Base-by-base conservation (phyloP, 1,140 invertebrate genomes). In the Brachionus angularis region DNA sequence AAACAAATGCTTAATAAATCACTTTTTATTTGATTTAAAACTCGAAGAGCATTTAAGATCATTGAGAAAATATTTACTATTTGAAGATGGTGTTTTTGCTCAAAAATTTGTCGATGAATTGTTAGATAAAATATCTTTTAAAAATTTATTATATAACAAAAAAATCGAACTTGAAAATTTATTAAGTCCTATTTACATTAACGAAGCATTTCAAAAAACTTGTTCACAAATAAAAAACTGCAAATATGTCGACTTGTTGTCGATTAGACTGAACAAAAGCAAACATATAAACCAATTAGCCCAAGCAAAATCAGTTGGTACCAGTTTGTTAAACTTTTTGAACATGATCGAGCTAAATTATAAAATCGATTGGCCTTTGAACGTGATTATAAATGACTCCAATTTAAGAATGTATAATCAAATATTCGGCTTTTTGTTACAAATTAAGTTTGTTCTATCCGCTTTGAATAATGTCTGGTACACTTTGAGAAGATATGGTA, bases 101-200 rank as follows among this genome's bases (percentile, higher is more conserved):
- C 62, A 67, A 47, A 67, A n/a, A 31, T 50, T 67, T 31, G 62
- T 67, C 14, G 62, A 67, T 21, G 62, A 67, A 46, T 23, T 67
- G 12, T 25, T 39, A 18, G 4, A 23, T 10, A 36, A 21, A 58
- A 23, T 58, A 10, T n/a, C n/a, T n/a, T n/a, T n/a, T n/a, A n/a
- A n/a, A n/a, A n/a, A n/a, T n/a, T n/a, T n/a, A n/a, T n/a, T n/a
- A n/a, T n/a, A 21, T 55, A 36, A 25, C 36, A 44, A 46, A 4
- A 47, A 27, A 27, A 16, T 67, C 0, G 62, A 67, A 10, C 36
- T 67, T 39, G 42, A 46, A 47, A 34, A 34, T 46, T 14, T 67
- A 10, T 21, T 67, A 7, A 67, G 62, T 67, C 62, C 62, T 4
- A 67, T 67, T 18, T 67, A 18, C 47, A 3, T 67, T 7, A 67